These are phyloP conservation scores for Riparia riparia DNA, from an alignment of 2,113 vertebrate genomes.

Conservation along the genomic window DNA sequence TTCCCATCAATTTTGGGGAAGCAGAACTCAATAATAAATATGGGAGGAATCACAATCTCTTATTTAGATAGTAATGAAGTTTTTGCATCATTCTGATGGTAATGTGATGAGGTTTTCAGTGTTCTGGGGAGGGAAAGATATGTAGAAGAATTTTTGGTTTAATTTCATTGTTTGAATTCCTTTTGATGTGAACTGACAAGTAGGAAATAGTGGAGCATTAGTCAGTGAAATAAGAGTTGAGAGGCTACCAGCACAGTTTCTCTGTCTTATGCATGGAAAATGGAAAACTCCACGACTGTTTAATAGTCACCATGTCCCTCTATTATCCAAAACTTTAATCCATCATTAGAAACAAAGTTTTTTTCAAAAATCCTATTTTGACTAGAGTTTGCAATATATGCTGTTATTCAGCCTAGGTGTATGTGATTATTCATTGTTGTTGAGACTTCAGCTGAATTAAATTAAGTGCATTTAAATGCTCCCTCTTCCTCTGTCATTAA, in stretches of 20 bases:
- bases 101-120: neutral
- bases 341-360: conserved; percentile 16
- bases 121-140: neutral
- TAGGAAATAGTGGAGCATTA: neutral
- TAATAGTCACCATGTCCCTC: neutral
- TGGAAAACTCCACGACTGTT: neutral
- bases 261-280: neutral
- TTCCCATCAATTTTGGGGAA: neutral
- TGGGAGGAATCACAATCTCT: neutral
- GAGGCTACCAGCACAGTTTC: neutral
- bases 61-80: neutral
- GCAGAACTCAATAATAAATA: neutral
- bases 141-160: neutral
- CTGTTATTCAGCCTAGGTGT: neutral
- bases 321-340: conserved; percentile 1
- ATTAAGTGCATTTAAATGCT: conserved; percentile 29
- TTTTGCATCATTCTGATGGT: neutral
- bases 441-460: conserved; percentile 30
- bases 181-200: neutral
- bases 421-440: conserved; percentile 17
- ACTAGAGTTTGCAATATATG: neutral
- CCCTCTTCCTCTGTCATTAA: conserved; percentile 31
- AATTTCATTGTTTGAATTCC: neutral
- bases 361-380: conserved; percentile 32
- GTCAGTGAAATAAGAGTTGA: neutral